Conservation (phyloP, 2,888 invertebrate species). For the Lamproptera curius region DNA sequence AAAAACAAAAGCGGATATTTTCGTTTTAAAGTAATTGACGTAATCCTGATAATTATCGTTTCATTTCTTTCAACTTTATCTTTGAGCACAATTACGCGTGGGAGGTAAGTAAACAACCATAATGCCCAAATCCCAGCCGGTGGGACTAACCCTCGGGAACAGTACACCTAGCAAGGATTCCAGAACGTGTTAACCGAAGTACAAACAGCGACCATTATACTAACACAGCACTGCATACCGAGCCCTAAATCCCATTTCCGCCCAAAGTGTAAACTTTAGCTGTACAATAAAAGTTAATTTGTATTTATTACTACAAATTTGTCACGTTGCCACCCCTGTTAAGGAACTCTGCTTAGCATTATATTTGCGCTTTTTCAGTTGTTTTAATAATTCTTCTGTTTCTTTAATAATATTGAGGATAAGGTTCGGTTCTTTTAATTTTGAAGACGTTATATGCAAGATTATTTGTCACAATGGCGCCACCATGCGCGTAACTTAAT, state of each 20-base stretch:
- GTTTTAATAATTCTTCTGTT: no score
- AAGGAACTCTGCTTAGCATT: no score
- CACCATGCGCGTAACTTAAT: no score
- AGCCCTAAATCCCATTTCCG: conserved; percentile 56
- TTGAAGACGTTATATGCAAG: no score
- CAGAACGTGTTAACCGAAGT: conserved; percentile 60
- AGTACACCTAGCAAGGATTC: conserved; percentile 46
- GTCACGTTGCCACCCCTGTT: no score
- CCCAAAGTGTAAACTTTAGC: conserved; percentile 51
- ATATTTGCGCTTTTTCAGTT: no score
- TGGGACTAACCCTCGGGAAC: conserved; percentile 23
- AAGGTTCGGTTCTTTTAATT: no score
- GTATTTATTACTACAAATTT: background rate
- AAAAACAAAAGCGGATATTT: background rate
- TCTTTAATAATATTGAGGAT: no score
- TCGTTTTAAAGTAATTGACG: background rate
- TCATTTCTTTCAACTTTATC: no score
- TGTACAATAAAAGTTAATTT: conserved; percentile 24
- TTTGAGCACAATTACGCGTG: no score
- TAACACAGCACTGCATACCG: conserved; percentile 48
- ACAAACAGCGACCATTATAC: conserved; percentile 58
- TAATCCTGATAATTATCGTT: no score
- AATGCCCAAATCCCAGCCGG: conserved; percentile 9
- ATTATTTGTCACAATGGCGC: no score
- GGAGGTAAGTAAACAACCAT: conserved; percentile 9